Percentiles rank a stretch among this genome's conserved stretches.
These are phyloP conservation scores for Euglossa dilemma DNA, from an alignment of 1,140 invertebrate species.

Conservation along the genomic window DNA sequence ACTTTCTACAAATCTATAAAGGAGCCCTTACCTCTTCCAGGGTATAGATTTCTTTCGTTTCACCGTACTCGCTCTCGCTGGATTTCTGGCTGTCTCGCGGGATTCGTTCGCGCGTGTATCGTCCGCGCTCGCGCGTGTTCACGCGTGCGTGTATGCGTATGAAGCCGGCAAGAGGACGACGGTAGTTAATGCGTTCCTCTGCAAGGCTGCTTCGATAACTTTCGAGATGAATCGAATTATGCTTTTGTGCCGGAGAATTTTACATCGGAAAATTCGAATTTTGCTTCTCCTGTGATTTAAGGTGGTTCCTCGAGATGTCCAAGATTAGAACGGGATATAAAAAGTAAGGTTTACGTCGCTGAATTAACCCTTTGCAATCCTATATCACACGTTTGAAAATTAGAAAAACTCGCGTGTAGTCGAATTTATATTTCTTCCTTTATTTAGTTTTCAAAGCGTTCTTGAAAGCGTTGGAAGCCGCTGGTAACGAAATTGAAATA, in stretches of 20 bases:
- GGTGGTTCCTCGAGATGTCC: no score
- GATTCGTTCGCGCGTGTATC: not conserved
- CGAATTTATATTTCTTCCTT: no score
- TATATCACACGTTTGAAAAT: no score
- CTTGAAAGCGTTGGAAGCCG: no score
- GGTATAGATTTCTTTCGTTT: constrained; percentile 67
- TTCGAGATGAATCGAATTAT: constrained; percentile 21
- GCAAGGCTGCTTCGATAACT: constrained; percentile 3
- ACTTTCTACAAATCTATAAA: constrained; percentile 83
- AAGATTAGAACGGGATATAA: no score
- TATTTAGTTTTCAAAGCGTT: no score
- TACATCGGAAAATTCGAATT: not conserved
- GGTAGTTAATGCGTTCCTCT: constrained; percentile 15
- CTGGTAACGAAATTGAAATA: no score
- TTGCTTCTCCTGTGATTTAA: not conserved
- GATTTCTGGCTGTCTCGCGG: constrained; percentile 1
- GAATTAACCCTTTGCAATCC: no score
- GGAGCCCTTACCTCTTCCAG: constrained; percentile 64
- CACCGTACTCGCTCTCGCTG: not conserved
- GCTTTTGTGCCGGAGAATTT: not conserved
- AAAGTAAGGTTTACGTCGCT: no score
- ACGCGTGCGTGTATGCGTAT: no score
- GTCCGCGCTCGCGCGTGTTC: no score
- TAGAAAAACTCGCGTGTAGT: no score
- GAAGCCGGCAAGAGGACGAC: not conserved